phyloP scores from a whole-genome alignment of 2,113 vertebrate species.

The Corydoras maculifer region DNA sequence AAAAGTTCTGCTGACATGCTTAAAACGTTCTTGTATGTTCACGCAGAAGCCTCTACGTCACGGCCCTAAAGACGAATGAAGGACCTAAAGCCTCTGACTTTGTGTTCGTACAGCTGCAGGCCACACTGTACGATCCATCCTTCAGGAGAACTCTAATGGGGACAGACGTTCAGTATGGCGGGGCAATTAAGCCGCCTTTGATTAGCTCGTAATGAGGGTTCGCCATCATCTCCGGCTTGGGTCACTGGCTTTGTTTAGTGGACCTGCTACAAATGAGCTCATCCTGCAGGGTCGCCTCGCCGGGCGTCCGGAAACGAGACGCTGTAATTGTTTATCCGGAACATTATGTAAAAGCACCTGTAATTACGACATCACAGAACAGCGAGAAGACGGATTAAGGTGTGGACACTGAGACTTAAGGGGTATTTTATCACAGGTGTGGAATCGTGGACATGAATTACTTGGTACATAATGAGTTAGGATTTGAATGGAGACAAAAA shows the following conservation, averaged over 20 bases:
- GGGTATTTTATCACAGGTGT: no score
- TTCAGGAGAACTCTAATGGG: slow-evolving; percentile 31
- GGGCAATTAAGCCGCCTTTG: slow-evolving; percentile 48
- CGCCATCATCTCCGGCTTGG: slow-evolving; percentile 38
- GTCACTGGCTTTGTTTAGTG: slow-evolving; percentile 47
- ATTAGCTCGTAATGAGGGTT: slow-evolving; percentile 47
- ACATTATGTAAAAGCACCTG: slow-evolving; percentile 8
- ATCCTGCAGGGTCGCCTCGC: slow-evolving; percentile 11
- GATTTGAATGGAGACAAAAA: no score
- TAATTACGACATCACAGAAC: slow-evolving; percentile 40
- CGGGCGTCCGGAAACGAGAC: slow-evolving; percentile 37
- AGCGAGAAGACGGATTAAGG: slow-evolving; percentile 35
- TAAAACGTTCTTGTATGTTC: no score
- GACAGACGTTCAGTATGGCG: slow-evolving; percentile 27
- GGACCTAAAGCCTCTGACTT: no score
- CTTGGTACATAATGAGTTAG: no score
- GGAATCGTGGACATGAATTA: no score
- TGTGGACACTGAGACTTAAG: no score
- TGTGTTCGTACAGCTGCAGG: background rate
- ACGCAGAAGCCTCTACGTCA: no score
- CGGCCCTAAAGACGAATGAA: no score
- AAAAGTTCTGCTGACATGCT: no score
- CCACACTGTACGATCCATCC: slow-evolving; percentile 12
- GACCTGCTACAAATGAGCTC: slow-evolving; percentile 43
- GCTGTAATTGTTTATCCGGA: no score